Evolutionary conservation across 2,797 vertebrate species (phyloP).

Genomic region (Tadarida brasiliensis): DNA sequence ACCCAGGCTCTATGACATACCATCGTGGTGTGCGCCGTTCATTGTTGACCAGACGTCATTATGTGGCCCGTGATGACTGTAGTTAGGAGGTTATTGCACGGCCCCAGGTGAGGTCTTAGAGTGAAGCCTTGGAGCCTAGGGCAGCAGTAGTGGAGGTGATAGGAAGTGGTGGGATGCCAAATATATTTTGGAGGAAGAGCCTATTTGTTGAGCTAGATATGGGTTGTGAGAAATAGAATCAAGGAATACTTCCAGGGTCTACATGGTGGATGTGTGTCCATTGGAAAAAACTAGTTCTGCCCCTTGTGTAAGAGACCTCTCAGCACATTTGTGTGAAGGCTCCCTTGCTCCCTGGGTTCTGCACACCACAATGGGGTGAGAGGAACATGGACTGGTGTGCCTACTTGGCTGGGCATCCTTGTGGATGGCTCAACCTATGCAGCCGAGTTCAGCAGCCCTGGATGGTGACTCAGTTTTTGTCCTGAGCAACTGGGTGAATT

Average conservation of each 20-base stretch:
- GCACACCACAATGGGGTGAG: not conserved
- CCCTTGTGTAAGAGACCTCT: not conserved
- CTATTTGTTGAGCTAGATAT: not conserved
- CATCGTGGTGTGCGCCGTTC: accelerated
- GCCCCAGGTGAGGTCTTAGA: not conserved
- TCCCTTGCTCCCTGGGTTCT: not conserved
- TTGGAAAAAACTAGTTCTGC: not conserved
- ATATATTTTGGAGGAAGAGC: not conserved
- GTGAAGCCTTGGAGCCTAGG: not conserved
- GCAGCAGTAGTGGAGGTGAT: not conserved
- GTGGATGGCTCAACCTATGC: not conserved
- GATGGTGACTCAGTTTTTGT: not conserved
- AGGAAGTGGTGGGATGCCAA: not conserved
- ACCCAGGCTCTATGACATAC: not conserved
- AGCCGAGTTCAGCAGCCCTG: not conserved
- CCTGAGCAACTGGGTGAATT: not conserved
- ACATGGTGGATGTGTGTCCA: not conserved
- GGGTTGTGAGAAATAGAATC: not conserved
- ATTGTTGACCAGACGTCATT: not conserved
- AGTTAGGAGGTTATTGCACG: not conserved
- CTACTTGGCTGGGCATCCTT: not conserved
- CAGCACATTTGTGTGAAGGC: not conserved
- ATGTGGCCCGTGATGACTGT: not conserved
- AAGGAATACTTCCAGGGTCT: not conserved
- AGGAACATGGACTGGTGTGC: not conserved